phyloP scores from a whole-genome alignment of 2,888 invertebrate species.

The Agrochola litura region DNA sequence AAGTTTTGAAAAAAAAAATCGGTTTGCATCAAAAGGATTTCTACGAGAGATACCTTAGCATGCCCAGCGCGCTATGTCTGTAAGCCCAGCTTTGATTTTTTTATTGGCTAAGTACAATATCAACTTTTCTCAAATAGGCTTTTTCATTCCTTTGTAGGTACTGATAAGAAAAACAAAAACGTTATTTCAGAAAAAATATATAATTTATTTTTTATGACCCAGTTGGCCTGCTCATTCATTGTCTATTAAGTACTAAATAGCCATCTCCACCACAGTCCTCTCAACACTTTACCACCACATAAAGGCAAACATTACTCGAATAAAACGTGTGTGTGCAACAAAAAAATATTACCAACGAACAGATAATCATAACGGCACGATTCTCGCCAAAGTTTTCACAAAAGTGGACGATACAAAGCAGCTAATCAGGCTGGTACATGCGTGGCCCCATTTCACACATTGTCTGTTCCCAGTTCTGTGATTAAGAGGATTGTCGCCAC shows the following conservation, averaged over 20 bases:
- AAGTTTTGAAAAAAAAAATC: neutral
- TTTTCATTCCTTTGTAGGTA: too few species aligned
- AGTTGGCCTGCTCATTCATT: neutral
- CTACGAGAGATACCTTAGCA: neutral
- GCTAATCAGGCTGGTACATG: constrained; percentile 88
- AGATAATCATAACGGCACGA: constrained; percentile 74
- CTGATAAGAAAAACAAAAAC: neutral
- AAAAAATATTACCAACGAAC: constrained; percentile 57
- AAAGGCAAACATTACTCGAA: constrained; percentile 51
- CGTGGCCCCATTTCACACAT: constrained; percentile 89
- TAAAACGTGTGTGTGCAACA: constrained; percentile 58
- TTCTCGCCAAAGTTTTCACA: constrained; percentile 75
- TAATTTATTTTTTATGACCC: too few species aligned
- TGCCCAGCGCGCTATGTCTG: neutral
- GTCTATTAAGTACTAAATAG: neutral
- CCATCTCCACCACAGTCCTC: too few species aligned
- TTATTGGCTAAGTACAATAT: neutral
- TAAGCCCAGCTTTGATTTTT: neutral
- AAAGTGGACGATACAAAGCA: constrained; percentile 85
- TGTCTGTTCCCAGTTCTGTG: constrained; percentile 86
- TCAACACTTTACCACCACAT: constrained; percentile 31
- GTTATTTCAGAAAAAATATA: neutral
- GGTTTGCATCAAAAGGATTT: neutral
- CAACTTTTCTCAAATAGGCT: neutral
- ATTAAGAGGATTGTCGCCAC: constrained; percentile 90